These are phyloP conservation scores for Oreochromis spilurus DNA, from an alignment of 2,113 vertebrate genomes.

Conservation along the genomic window DNA sequence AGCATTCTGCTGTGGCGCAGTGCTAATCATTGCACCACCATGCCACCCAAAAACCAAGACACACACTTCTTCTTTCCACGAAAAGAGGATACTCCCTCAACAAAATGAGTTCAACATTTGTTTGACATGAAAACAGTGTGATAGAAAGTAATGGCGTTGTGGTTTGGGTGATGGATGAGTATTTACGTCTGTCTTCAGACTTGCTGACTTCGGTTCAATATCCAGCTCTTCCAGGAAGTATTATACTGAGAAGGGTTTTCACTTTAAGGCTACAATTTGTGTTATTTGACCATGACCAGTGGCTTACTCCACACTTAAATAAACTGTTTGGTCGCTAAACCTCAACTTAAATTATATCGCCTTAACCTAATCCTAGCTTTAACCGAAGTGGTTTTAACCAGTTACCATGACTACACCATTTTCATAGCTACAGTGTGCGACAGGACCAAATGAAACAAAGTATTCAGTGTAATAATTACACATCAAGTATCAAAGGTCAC, in stretches of 20 bases:
- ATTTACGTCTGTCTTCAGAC: slow-evolving; percentile 46
- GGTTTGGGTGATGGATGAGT: slow-evolving; percentile 51
- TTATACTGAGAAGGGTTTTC: slow-evolving; percentile 11
- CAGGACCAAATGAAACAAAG: neutral
- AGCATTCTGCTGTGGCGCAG: neutral
- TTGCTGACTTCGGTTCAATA: slow-evolving; percentile 39
- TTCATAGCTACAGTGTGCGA: neutral
- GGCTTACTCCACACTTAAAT: slow-evolving; percentile 2
- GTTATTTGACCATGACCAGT: neutral
- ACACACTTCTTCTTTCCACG: neutral
- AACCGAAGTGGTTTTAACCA: neutral
- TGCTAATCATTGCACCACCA: neutral
- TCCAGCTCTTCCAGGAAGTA: slow-evolving; percentile 38
- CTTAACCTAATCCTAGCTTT: slow-evolving; percentile 1
- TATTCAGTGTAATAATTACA: neutral
- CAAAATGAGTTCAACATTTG: slow-evolving; percentile 8
- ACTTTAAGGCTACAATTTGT: slow-evolving; percentile 17
- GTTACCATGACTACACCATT: neutral
- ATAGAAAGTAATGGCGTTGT: slow-evolving; percentile 21
- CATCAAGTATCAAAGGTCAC: neutral
- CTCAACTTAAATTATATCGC: neutral
- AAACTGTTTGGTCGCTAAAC: slow-evolving; percentile 7
- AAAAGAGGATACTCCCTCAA: neutral
- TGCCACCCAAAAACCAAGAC: neutral
- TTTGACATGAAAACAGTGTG: slow-evolving; percentile 37